Evolutionary conservation across 2,888 invertebrate species (phyloP).

Genomic region (Nephrotoma guestfalica): DNA sequence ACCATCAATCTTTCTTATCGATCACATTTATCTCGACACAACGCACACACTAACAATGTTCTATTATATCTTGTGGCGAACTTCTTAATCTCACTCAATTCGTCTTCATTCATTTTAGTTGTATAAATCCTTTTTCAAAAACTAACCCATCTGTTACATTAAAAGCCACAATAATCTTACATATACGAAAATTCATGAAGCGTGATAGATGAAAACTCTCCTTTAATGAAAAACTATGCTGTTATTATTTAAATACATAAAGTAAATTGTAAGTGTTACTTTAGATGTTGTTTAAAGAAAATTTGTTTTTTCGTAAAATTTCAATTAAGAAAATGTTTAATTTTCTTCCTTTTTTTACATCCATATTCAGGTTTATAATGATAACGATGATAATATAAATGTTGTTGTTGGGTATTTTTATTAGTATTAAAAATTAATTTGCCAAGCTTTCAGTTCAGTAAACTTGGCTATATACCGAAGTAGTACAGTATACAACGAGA

Average conservation of each 20-base stretch:
- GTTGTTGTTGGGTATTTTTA: not conserved
- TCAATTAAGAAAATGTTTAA: not conserved
- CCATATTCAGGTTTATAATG: not conserved
- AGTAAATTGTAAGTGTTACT: too few relatives aligned
- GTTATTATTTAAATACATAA: not conserved
- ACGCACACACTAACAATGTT: not conserved
- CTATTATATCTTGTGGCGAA: not conserved
- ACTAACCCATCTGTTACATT: not conserved
- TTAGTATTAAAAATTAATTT: not conserved
- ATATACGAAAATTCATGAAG: not conserved
- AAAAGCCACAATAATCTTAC: not conserved
- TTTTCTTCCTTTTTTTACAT: not conserved
- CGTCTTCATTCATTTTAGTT: not conserved
- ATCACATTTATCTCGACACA: not conserved
- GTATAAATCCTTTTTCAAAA: not conserved
- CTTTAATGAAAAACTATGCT: not conserved
- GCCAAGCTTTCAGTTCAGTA: not conserved
- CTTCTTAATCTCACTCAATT: not conserved
- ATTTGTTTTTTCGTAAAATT: not conserved
- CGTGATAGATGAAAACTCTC: not conserved
- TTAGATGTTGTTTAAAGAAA: not conserved
- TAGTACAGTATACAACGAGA: not conserved
- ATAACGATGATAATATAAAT: not conserved
- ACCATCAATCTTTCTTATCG: not conserved
- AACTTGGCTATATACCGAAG: not conserved